Conservation (phyloP, 2,113 vertebrate genomes). For the Aix galericulata region DNA sequence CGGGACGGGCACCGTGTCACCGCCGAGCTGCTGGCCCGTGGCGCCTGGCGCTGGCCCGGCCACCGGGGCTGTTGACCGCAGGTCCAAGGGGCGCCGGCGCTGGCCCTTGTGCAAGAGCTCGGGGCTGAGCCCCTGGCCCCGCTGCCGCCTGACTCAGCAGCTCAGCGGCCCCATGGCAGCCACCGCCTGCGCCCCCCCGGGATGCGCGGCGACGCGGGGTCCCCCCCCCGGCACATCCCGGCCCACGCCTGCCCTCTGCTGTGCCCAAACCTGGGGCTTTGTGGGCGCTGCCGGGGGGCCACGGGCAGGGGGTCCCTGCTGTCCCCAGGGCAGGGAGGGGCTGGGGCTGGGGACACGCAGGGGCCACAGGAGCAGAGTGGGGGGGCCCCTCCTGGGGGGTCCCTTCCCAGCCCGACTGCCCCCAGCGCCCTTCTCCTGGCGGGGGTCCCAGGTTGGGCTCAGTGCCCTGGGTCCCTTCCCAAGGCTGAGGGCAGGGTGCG, state of each 20-base stretch:
- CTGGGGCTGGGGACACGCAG: too few relatives aligned
- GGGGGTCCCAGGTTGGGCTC: not conserved
- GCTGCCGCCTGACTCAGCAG: not conserved
- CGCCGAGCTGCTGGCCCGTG: not conserved
- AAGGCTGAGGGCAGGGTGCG: not conserved
- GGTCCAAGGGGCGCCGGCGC: not conserved
- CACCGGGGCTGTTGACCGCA: rapidly evolving
- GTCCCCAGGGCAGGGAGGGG: too few relatives aligned
- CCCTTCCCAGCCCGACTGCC: too few relatives aligned
- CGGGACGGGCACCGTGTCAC: too few relatives aligned
- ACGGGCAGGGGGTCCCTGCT: too few relatives aligned
- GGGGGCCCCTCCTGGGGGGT: too few relatives aligned
- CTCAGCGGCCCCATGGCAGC: too few relatives aligned
- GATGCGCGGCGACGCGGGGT: rapidly evolving
- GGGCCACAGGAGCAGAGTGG: rapidly evolving
- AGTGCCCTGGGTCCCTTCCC: not conserved
- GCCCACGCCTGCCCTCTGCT: too few relatives aligned
- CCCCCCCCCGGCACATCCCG: too few relatives aligned
- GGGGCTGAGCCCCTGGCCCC: not conserved
- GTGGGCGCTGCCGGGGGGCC: too few relatives aligned
- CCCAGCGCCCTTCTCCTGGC: not conserved
- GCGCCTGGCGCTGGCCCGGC: not conserved
- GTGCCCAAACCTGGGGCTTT: too few relatives aligned
- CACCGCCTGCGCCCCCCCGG: not conserved
- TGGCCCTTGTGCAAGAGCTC: not conserved